Evolutionary conservation across 2,888 invertebrate species (phyloP).

Genomic region (Brassicogethes aeneus): DNA sequence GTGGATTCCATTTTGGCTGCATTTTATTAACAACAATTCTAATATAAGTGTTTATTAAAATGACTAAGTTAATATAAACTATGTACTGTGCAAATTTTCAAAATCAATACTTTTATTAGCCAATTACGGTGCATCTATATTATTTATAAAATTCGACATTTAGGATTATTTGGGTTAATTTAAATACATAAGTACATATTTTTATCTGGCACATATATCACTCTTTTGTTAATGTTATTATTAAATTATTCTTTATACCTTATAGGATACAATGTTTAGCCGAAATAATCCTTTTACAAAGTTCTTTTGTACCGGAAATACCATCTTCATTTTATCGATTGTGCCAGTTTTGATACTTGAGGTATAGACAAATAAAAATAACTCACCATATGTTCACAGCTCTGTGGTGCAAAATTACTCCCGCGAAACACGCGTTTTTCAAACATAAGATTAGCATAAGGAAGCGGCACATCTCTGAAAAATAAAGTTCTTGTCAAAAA

Average conservation of each 20-base stretch:
- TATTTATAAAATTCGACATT: too few species aligned
- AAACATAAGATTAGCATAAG: conserved; percentile 80
- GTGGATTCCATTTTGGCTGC: conserved; percentile 47
- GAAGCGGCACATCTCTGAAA: conserved; percentile 45
- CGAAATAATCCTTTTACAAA: too few species aligned
- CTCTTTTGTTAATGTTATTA: too few species aligned
- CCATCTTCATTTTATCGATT: too few species aligned
- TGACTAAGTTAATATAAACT: not conserved
- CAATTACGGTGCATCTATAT: not conserved
- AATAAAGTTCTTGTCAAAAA: conserved; percentile 20
- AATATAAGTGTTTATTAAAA: not conserved
- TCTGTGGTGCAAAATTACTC: conserved; percentile 58
- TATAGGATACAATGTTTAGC: too few species aligned
- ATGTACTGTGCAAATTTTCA: not conserved
- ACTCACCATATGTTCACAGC: conserved; percentile 29
- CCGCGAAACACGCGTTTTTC: conserved; percentile 81
- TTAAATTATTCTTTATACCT: too few species aligned
- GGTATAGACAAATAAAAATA: not conserved
- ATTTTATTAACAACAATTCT: conserved; percentile 7
- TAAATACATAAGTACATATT: too few species aligned
- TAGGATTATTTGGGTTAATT: too few species aligned
- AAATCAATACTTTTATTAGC: not conserved
- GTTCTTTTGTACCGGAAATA: too few species aligned
- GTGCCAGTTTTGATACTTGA: too few species aligned
- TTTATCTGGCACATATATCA: too few species aligned